Evolutionary conservation across 2,797 vertebrate genomes (phyloP).

Genomic region (Muraenolepis orangiensis): DNA sequence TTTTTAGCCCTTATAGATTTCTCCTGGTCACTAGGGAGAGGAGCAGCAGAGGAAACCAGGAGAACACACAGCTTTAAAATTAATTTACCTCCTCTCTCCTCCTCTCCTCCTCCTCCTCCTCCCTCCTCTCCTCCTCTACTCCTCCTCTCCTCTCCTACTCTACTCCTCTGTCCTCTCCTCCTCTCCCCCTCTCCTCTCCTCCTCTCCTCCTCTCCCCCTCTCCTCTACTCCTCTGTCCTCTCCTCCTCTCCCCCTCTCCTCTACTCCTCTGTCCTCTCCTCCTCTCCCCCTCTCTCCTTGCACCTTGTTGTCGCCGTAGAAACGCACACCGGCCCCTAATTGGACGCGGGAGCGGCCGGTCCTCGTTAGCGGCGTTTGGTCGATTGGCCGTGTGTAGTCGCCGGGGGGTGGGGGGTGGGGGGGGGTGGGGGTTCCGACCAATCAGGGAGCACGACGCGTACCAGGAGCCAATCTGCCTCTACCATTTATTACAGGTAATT

Average conservation of each 20-base stretch:
- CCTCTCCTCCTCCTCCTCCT: too few species aligned
- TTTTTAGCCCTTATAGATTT: background rate
- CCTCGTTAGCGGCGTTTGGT: background rate
- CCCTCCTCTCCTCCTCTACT: too few species aligned
- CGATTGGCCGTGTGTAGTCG: constrained; percentile 52
- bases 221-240: too few species aligned
- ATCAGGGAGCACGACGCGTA: constrained; percentile 52
- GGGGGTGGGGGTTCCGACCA: too few species aligned
- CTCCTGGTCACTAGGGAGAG: background rate
- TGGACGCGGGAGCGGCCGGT: background rate
- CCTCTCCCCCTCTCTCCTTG: background rate
- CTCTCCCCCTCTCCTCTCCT: too few species aligned
- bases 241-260: too few species aligned
- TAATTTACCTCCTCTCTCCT: background rate
- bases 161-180: background rate
- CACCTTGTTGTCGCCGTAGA: background rate
- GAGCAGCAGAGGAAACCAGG: background rate
- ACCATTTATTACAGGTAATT: constrained; percentile 99
- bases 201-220: too few species aligned
- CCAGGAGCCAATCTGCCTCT: constrained; percentile 91
- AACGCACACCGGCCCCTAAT: background rate
- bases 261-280: too few species aligned
- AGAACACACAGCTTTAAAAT: background rate
- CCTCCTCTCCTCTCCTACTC: too few species aligned
- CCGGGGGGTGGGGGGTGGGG: too few species aligned